Evolutionary conservation across 30 jellyfish, hydroid and myxozoan species (phyloP), one percentile per base, ranked within the genome.

Genomic region (Catostylus mosaicus): DNA sequence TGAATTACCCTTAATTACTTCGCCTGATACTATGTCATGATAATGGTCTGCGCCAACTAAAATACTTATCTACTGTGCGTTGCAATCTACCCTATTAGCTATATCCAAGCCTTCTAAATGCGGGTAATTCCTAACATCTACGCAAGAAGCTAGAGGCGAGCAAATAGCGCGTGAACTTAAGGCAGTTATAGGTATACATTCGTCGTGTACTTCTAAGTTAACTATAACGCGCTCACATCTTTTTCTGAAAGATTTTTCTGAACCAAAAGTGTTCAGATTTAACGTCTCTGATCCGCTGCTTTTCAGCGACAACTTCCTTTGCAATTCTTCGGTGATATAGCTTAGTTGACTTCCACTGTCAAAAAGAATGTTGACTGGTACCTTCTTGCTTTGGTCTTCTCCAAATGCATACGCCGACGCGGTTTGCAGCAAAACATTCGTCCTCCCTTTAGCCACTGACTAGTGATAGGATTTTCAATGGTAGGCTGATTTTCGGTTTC

Each of bases 21-120:
- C 86, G 26, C 93, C 86, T 70, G 59, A 10, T 48, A 82, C 86
- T 26, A 82, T 32, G 36, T 70, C 86, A 67, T 82, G 54, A 54
- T 82, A 82, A 23, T 64, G 83, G 57, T 82, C 93, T 45, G 86
- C 93, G 27, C 93, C 86, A 19, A 82, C 57, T 19, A 82, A 60
- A 2, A 82, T 38, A 51, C 78, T 45, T 47, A 79, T 64, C 8
- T 30, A 72, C 73, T 79, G 90, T 22, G 63, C 45, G 78, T 78
- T 14, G 56, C 72, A 1, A 67, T 30, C 73, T 52, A 79, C 33
- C 24, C 3, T 48, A 16, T 48, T 48, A 9, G 63, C 63, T 33
- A 74, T 30, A 36, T 73, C 43, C 10, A 73, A 80, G 82, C 95
- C 95, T 32, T 22, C 10, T 29, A 85, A 63, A 64, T 73, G 88